These are phyloP conservation scores for Trissoscelio sp. DNA, from an alignment of 2,888 invertebrate genomes.

Conservation along the genomic window DNA sequence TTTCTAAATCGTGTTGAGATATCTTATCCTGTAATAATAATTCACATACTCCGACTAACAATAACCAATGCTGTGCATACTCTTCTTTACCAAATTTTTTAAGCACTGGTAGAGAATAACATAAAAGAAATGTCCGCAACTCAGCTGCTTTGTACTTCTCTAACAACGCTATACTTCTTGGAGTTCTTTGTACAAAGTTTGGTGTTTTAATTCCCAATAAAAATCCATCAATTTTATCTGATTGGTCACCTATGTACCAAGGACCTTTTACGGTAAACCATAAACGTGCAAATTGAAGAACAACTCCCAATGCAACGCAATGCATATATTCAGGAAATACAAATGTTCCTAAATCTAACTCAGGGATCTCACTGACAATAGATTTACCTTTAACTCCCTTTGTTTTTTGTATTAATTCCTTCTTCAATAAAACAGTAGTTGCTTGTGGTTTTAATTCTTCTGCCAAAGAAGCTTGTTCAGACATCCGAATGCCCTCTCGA, in stretches of 20 bases:
- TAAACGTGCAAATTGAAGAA: conserved; percentile 3
- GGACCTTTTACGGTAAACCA: conserved; percentile 32
- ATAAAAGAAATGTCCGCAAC: conserved; percentile 11
- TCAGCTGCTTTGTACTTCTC: conserved; percentile 26
- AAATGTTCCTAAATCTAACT: conserved; percentile 17
- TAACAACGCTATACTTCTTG: conserved; percentile 22
- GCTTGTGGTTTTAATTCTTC: conserved; percentile 12
- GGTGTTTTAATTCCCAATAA: conserved; percentile 33
- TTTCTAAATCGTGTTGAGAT: conserved; percentile 10
- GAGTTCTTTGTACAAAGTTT: conserved; percentile 32
- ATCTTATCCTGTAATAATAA: conserved; percentile 38
- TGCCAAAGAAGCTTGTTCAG: conserved; percentile 11
- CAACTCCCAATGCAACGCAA: conserved; percentile 14
- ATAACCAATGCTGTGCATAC: conserved; percentile 37
- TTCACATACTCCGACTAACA: conserved; percentile 27
- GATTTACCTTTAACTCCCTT: conserved; percentile 31
- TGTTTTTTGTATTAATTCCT: background rate
- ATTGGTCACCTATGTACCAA: conserved; percentile 34
- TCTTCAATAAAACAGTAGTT: conserved; percentile 5
- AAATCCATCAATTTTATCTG: conserved; percentile 14
- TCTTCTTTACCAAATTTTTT: conserved; percentile 18
- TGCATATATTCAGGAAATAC: conserved; percentile 44
- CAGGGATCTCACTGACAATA: conserved; percentile 27
- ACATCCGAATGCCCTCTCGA: conserved; percentile 22
- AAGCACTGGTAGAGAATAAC: conserved; percentile 31